A percentile compares a stretch with the other conserved stretches of the same genome.
Conservation (phyloP, 2,888 invertebrate genomes). For the Arrhopalites spinosus region DNA sequence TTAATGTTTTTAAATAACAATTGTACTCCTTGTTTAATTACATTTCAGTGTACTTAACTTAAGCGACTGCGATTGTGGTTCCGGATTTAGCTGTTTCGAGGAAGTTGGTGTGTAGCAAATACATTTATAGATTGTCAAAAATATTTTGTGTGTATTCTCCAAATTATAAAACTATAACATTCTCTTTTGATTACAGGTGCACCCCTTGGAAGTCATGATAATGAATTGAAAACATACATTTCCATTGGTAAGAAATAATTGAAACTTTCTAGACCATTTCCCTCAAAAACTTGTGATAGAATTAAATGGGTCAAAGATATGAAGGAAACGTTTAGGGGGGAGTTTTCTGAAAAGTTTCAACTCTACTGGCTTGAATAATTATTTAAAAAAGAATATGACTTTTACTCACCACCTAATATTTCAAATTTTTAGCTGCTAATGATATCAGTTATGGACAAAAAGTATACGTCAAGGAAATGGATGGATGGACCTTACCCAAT, state of each 20-base stretch:
- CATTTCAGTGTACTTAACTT: constrained; percentile 14
- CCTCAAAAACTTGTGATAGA: not conserved
- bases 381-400: too few relatives aligned
- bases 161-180: too few relatives aligned
- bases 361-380: too few relatives aligned
- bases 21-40: too few relatives aligned
- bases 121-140: too few relatives aligned
- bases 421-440: constrained; percentile 11
- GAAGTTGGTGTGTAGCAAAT: not conserved
- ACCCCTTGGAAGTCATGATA: constrained; percentile 6
- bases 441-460: constrained; percentile 13
- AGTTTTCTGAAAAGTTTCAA: too few relatives aligned
- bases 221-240: constrained; percentile 1
- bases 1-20: too few relatives aligned
- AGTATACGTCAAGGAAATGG: constrained; percentile 18
- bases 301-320: too few relatives aligned
- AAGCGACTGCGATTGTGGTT: constrained; percentile 2
- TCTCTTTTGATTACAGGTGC: too few relatives aligned
- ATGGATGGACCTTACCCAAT: constrained; percentile 20
- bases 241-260: constrained; percentile 16
- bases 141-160: too few relatives aligned
- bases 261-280: not conserved
- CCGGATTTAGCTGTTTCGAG: constrained; percentile 12
- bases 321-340: too few relatives aligned
- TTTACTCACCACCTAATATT: not conserved